Percentiles rank a stretch among this genome's conserved stretches.
Conservation (phyloP, 30 jellyfish, hydroid and myxozoan species). For the Sanderia malayensis region DNA sequence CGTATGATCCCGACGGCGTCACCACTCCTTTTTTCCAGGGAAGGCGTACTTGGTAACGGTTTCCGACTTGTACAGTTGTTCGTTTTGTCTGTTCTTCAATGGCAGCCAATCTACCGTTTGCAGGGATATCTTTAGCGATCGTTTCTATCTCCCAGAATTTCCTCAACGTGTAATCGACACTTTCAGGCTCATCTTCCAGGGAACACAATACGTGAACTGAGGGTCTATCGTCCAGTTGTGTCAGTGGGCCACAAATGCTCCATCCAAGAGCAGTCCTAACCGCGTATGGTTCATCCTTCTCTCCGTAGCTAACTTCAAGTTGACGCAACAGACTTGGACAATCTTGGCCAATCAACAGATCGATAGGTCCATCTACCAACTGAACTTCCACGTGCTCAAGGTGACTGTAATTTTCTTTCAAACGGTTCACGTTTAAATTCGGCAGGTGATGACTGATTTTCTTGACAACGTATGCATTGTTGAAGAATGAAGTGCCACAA, state of each 20-base stretch:
- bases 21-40: not conserved
- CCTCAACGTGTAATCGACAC: slow-evolving; percentile 20
- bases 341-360: slow-evolving; percentile 32
- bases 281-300: slow-evolving; percentile 20
- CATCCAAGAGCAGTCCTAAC: slow-evolving; percentile 27
- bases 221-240: not conserved
- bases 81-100: slow-evolving; percentile 3
- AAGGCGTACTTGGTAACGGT: slow-evolving; percentile 15
- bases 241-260: slow-evolving; percentile 30
- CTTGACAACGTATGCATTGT: slow-evolving; percentile 13
- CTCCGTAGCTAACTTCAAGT: slow-evolving; percentile 19
- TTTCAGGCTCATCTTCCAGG: not conserved
- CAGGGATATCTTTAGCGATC: slow-evolving; percentile 22
- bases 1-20: slow-evolving; percentile 23
- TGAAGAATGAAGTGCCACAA: slow-evolving; percentile 12
- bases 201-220: slow-evolving; percentile 16
- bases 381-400: not conserved
- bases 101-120: slow-evolving; percentile 17
- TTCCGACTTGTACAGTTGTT: no score
- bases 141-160: slow-evolving; percentile 38
- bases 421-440: no score
- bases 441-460: slow-evolving; percentile 13
- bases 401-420: slow-evolving; percentile 23
- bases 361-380: slow-evolving; percentile 18
- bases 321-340: slow-evolving; percentile 29